Base-by-base conservation (phyloP, 1,140 invertebrate genomes). In the Drosophila auraria region DNA sequence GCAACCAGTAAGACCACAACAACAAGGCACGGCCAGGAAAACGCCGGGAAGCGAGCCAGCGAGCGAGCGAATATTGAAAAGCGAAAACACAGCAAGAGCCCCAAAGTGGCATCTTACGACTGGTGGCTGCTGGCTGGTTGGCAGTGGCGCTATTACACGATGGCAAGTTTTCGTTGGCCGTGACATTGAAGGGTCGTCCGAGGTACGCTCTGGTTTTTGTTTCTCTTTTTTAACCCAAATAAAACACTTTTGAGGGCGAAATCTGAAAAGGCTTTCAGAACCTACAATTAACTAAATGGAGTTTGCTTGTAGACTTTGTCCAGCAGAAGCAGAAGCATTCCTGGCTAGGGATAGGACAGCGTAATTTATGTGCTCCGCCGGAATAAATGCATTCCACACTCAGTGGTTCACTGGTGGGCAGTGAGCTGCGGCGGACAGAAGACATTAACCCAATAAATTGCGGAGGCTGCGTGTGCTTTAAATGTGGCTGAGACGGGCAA, bases 211-310 rank as follows among this genome's bases (percentile, higher is more conserved):
- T 20, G 44, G 9, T 2, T 30, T 30, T 50, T 11, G 20, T 12
- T 7, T 50, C 8, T 33, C 30, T 8, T 9, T 11, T 23, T 45
- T 14, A 40, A 23, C n/a, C 14, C 23, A 49, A 40, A 40, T 57
- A 40, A 56, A 25, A 9, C n/a, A 57, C 36, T 9, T 42, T 49
- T 54, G 25, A 42, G 25, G 3, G 33, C 14, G 25, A 49, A 45
- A 82, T 63, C 49, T 11, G 58, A 78, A 78, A 82, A 82, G 27
- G 61, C 72, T 77, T 63, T 82, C 62, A 82, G 49, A 6, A 23
- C 6, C 17, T 9, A 47, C 17, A 54, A 45, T 72, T 33, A 57
- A 49, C 15, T 38, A 56, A 76, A 78, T 65, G 30, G 50, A 47
- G 42, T 64, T 65, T 72, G n/a, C 23, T 50, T 79, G 75, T 78